These are phyloP conservation scores for Molothrus ater DNA, from an alignment of 2,797 vertebrate genomes.

Conservation along the genomic window DNA sequence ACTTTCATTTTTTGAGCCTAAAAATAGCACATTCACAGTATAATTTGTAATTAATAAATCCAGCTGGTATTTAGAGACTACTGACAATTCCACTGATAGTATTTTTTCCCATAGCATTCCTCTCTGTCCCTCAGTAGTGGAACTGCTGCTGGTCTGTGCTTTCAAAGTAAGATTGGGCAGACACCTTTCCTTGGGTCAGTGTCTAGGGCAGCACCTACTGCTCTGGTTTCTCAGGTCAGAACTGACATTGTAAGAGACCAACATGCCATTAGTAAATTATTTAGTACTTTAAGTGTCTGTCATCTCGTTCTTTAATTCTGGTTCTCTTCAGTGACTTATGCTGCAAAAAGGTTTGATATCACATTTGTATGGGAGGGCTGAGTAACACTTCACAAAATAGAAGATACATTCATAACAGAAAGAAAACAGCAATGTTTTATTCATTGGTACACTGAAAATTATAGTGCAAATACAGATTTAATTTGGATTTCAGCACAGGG, in stretches of 20 bases:
- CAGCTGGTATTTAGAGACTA: background rate
- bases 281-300: background rate
- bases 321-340: background rate
- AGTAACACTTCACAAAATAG: background rate
- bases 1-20: background rate
- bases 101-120: background rate
- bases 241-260: background rate
- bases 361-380: background rate
- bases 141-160: background rate
- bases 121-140: background rate
- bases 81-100: background rate
- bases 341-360: background rate
- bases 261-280: background rate
- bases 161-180: background rate
- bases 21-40: background rate
- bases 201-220: background rate
- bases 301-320: background rate
- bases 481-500: background rate
- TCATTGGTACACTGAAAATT: background rate
- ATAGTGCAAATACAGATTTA: background rate
- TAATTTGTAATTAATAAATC: slow-evolving; percentile 40
- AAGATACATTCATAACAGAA: background rate
- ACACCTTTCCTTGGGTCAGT: background rate
- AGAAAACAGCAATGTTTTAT: slow-evolving; percentile 1
- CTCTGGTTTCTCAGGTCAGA: background rate